These are phyloP conservation scores for Augochlorella aurata DNA, from an alignment of 2,888 invertebrate genomes.

Conservation along the genomic window DNA sequence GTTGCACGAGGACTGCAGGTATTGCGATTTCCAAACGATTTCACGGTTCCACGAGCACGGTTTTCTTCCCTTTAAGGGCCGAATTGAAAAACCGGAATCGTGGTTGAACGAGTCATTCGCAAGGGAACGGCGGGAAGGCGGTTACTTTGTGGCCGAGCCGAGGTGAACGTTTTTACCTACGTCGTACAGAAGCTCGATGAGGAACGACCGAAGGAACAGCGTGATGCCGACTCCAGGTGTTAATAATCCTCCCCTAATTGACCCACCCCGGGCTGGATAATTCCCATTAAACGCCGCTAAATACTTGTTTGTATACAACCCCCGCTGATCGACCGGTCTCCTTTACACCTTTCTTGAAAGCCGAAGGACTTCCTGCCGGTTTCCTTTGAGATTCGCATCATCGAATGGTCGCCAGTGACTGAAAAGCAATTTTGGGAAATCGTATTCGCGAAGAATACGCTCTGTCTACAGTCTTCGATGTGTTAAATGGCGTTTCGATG, in stretches of 20 bases:
- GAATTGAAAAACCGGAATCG: constrained; percentile 75
- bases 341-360: constrained; percentile 65
- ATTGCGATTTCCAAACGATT: constrained; percentile 58
- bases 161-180: constrained; percentile 26
- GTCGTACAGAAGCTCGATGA: constrained; percentile 40
- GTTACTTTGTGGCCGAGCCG: constrained; percentile 51
- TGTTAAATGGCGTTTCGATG: too few relatives aligned
- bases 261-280: constrained; percentile 71
- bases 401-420: background rate
- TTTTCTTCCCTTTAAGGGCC: constrained; percentile 47
- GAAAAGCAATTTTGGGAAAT: background rate
- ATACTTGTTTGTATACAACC: constrained; percentile 80
- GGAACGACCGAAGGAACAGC: constrained; percentile 75
- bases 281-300: constrained; percentile 79
- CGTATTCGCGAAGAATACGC: background rate
- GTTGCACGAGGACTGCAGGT: constrained; percentile 22
- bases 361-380: constrained; percentile 54
- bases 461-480: too few relatives aligned
- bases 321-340: constrained; percentile 66
- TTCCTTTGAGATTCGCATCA: constrained; percentile 5
- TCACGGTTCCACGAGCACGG: constrained; percentile 62
- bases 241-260: constrained; percentile 81
- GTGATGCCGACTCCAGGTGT: constrained; percentile 79
- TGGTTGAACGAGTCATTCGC: constrained; percentile 71
- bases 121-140: constrained; percentile 55